Evolutionary conservation across 2,888 invertebrate species (phyloP).

Genomic region (Glyphotaelius pellucidus): DNA sequence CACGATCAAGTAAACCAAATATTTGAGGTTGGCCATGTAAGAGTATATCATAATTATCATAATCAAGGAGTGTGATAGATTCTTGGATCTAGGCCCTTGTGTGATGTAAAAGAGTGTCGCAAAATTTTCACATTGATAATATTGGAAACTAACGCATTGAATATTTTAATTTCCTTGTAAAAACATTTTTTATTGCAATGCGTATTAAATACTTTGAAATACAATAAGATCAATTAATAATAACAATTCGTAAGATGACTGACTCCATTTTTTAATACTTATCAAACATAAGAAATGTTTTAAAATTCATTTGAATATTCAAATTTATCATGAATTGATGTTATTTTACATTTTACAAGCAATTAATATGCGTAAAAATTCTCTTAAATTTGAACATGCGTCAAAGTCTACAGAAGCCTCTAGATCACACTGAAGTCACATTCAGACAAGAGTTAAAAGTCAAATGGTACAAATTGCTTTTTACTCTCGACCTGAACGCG

Average conservation of each 20-base stretch:
- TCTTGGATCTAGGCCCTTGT: background rate
- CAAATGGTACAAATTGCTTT: background rate
- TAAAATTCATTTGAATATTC: background rate
- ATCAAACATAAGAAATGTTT: background rate
- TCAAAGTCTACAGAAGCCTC: background rate
- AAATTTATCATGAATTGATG: background rate
- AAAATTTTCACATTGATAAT: background rate
- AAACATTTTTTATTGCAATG: background rate
- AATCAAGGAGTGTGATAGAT: background rate
- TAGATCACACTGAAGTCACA: background rate
- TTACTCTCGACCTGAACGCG: background rate
- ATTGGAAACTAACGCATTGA: background rate
- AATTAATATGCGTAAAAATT: background rate
- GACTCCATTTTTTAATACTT: background rate
- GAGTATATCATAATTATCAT: background rate
- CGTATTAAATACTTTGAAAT: background rate
- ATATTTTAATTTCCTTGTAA: background rate
- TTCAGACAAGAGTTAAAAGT: background rate
- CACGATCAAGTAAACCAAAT: slow-evolving; percentile 2
- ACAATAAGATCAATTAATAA: background rate
- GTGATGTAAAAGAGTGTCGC: background rate
- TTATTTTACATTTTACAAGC: background rate
- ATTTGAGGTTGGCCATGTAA: background rate
- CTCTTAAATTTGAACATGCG: background rate
- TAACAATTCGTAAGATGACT: background rate